Percentiles rank a stretch among this genome's conserved stretches.
Evolutionary conservation across 2,113 vertebrate genomes (phyloP).

Genomic region (Xenopus tropicalis): UCB_Xtro_10.0 CM004449.2:118959501-118960000

Average conservation of each 20-base stretch:
- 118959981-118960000: constrained; percentile 26
- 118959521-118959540: constrained; percentile 40
- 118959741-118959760: neutral
- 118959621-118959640: constrained; percentile 24
- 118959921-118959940: constrained; percentile 37
- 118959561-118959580: neutral
- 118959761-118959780: constrained; percentile 14
- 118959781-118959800: neutral
- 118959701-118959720: constrained; percentile 2
- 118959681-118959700: constrained; percentile 20
- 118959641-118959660: constrained; percentile 21
- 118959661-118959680: constrained; percentile 26
- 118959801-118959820: neutral
- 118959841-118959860: constrained; percentile 37
- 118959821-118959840: constrained; percentile 30
- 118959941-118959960: constrained; percentile 39
- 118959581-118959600: neutral
- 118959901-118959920: constrained; percentile 31
- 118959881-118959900: constrained; percentile 39
- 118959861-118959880: constrained; percentile 38
- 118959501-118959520: constrained; percentile 40
- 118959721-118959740: neutral
- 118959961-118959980: constrained; percentile 40
- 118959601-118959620: constrained; percentile 10
- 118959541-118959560: constrained; percentile 40